Evolutionary conservation across 2,888 invertebrate species (phyloP), one percentile per base, ranked within the genome.

Genomic region (Epinotia demarniana): DNA sequence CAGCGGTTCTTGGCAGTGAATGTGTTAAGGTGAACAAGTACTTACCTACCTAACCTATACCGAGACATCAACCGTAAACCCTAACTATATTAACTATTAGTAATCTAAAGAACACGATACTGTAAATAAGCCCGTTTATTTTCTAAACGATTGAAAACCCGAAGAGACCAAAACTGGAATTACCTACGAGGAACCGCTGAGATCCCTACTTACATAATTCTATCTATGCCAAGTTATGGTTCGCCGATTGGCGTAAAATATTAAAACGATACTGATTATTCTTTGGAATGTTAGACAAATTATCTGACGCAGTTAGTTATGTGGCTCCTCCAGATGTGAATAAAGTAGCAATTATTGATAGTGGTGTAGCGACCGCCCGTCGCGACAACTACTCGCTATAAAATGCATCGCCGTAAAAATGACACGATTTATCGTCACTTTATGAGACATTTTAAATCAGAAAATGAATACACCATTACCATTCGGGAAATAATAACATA

Each of bases 281-380:
- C 60, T 62, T 23, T 5, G 61, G 67, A 55, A 73, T 73, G 61
- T 27, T 57, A 43, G 43, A 69, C 62, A 69, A 74, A 69, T 74
- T 57, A 70, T 49, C 46, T 58, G 9, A 43, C 57, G 57, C 4
- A 13, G 63, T 60, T 70, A 66, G 66, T 75, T 66, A 71, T 61
- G 43, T 66, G 43, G 23, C 49, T 60, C 19, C 16, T 18, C 55
- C 33, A 46, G 55, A 75, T 67, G 66, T 66, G 33, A 75, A 75
- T 66, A 71, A 75, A 71, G 75, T 75, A 67, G 71, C 67, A 11
- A 19, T 11, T 67, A 39, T 61, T 67, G 67, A 49, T 67, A 66
- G 46, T 57, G 75, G 43, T 67, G 71, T 63, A 53, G n/a, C 27
- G 79, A 76, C 79, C 79, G 77, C 79, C 80, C 78, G 80, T 63